These are phyloP conservation scores for Orchesellides sinensis DNA, from an alignment of 2,888 invertebrate genomes.

Conservation along the genomic window DNA sequence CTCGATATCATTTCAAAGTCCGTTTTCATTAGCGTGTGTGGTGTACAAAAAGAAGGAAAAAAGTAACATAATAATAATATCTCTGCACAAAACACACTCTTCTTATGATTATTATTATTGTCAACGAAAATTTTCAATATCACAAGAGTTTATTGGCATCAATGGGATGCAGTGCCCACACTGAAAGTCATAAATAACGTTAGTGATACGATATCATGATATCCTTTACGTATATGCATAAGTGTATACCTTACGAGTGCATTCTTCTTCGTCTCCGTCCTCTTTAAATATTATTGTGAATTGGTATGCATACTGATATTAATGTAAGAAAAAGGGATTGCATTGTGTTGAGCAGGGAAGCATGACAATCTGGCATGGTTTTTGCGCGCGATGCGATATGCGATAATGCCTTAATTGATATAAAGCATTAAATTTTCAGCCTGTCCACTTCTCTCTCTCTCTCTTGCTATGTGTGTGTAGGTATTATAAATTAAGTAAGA, in stretches of 20 bases:
- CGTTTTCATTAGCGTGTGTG: not conserved
- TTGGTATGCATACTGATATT: not conserved
- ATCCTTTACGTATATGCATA: no score
- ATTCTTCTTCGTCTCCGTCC: no score
- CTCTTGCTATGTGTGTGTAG: not conserved
- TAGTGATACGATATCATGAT: no score
- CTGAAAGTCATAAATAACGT: no score
- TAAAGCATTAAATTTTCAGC: constrained; percentile 13
- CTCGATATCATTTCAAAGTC: not conserved
- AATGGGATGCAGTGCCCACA: constrained; percentile 15
- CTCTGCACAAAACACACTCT: no score
- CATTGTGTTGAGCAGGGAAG: not conserved
- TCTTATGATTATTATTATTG: not conserved
- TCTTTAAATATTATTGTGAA: no score
- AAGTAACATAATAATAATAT: no score
- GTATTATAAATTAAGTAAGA: constrained; percentile 65
- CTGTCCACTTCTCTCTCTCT: constrained; percentile 17
- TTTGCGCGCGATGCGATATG: not conserved
- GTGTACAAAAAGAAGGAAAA: not conserved
- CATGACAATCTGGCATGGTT: not conserved
- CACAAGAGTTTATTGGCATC: constrained; percentile 31
- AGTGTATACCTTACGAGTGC: no score
- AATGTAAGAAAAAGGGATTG: not conserved
- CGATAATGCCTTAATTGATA: constrained; percentile 32
- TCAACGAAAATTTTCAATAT: constrained; percentile 14